These are phyloP conservation scores for Physeter macrocephalus DNA, from an alignment of 2,113 vertebrate species.

Conservation along the genomic window DNA sequence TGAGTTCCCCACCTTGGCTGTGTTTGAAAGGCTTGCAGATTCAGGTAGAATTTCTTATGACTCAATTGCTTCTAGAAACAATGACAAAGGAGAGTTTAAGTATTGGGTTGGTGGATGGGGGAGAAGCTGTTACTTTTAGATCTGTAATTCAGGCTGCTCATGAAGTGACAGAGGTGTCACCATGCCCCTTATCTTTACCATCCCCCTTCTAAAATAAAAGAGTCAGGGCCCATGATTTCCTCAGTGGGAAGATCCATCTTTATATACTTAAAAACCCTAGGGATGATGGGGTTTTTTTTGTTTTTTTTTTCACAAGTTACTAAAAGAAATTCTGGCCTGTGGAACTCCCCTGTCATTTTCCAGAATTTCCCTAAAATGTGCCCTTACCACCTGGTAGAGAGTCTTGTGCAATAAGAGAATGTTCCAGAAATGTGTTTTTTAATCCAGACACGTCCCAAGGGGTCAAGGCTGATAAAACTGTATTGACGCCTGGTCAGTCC, in stretches of 20 bases:
- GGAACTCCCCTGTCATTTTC: neutral
- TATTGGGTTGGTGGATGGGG: constrained; percentile 11
- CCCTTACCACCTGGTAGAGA: neutral
- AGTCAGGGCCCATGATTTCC: constrained; percentile 50
- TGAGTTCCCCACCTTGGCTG: neutral
- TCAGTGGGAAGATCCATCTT: neutral
- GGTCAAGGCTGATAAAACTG: neutral
- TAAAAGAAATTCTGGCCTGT: neutral
- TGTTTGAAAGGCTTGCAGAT: neutral
- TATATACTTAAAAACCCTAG: neutral
- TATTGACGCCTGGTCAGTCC: neutral
- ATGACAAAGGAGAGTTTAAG: constrained; percentile 1
- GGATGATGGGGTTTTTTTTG: neutral
- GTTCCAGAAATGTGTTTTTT: neutral
- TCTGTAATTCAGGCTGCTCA: constrained; percentile 71
- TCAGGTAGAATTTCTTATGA: neutral
- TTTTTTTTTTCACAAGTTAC: neutral
- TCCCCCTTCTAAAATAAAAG: constrained; percentile 68
- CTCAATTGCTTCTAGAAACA: neutral
- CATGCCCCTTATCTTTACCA: constrained; percentile 68
- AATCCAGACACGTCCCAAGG: neutral
- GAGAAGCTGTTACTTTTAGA: constrained; percentile 74
- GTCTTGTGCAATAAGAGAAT: neutral
- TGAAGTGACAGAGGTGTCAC: constrained; percentile 53
- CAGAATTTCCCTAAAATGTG: neutral